Base-by-base conservation (phyloP, 2,888 invertebrate species). In the Volucella inflata region DNA sequence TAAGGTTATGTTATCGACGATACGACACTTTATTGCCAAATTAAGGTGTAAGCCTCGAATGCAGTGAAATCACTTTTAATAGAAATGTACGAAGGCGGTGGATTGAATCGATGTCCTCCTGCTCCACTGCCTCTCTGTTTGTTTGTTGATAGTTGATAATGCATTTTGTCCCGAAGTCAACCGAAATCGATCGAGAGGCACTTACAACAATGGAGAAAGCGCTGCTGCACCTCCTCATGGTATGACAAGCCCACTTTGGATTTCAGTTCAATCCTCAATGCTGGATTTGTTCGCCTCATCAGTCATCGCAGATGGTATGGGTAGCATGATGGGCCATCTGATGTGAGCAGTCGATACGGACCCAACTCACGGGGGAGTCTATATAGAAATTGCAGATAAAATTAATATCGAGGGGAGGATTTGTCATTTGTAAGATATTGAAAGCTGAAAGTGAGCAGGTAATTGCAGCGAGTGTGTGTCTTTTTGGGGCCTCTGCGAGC, bases 21-120 rank as follows among this genome's bases (percentile, higher is more conserved):
- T 79, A 84, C 59, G 79, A 84, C 83, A 79, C 65, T 79, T 84
- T 79, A 79, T 84, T 84, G 48, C 79, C 83, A 84, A 84, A 84
- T 84, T 79, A 79, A 79, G 83, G 83, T 84, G 79, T 84, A 84
- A 75, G 65, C 70, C 53, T 38, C 30, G 55, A 75, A 30, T 77
- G 67, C 64, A 44, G 53, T 48, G 3, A 57, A 51, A 53, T 16
- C 9, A 30, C 21, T 30, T 74, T 79, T 79, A 75, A 75, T 79
- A 74, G 83, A 84, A 79, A 75, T 55, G 70, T 84, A 65, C 38
- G 57, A 64, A 71, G 78, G 78, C 70, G 78, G 46, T 6, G 30
- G 30, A 30, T 30, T 30, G 30, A 30, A 30, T 30, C 30, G 6
- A 51, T 46, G n/a, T 12, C 12, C 21, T 60, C 8, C 44, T 44